A percentile compares a stretch with the other conserved stretches of the same genome.
Evolutionary conservation across 1,140 invertebrate genomes (phyloP).

Genomic region (Temnothorax longispinosus): DNA sequence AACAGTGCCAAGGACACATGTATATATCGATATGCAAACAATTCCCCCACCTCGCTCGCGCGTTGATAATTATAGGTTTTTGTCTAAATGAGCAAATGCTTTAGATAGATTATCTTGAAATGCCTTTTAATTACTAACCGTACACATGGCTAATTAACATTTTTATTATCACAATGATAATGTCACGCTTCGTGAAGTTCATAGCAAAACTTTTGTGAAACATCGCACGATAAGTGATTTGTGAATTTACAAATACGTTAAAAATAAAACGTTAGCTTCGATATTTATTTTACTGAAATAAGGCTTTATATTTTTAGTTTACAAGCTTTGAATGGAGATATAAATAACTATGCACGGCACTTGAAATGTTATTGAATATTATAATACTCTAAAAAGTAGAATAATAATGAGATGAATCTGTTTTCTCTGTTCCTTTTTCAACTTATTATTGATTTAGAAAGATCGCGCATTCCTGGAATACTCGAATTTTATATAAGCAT

Average conservation of each 20-base stretch:
- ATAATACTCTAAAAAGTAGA: not conserved
- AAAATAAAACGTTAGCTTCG: not conserved
- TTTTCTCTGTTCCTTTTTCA: not conserved
- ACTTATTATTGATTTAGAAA: not conserved
- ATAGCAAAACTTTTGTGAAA: not conserved
- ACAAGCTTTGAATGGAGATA: not conserved
- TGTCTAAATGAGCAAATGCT: not conserved
- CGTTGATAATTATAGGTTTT: not conserved
- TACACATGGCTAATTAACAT: not conserved
- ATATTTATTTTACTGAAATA: constrained; percentile 1
- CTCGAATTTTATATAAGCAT: not conserved
- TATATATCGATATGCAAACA: not conserved
- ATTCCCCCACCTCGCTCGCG: not conserved
- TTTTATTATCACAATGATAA: constrained; percentile 9
- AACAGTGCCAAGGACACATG: not conserved
- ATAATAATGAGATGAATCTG: not conserved
- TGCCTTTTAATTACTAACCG: not conserved
- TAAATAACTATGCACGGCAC: constrained; percentile 11
- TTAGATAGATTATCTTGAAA: not conserved
- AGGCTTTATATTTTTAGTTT: not conserved
- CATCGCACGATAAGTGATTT: not conserved
- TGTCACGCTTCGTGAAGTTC: not conserved
- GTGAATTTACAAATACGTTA: not conserved
- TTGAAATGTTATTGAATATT: not conserved
- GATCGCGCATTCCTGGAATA: not conserved